These are phyloP conservation scores for Xylocopa sonorina DNA, from an alignment of 1,140 invertebrate genomes.

Conservation along the genomic window DNA sequence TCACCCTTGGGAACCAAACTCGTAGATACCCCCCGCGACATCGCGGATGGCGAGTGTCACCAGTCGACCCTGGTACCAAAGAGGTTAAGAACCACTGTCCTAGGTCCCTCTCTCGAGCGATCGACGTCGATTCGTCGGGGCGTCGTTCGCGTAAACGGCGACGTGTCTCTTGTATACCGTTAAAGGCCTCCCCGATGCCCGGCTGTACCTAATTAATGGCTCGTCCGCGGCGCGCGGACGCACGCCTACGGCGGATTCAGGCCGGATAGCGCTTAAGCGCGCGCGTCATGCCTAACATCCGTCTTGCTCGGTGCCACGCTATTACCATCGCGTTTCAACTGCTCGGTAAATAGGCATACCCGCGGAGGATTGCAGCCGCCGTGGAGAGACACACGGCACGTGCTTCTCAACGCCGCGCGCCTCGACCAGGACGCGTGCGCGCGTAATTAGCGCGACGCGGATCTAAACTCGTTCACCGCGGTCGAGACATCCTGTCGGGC, in stretches of 20 bases:
- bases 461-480: conserved; percentile 43
- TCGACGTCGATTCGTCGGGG: conserved; percentile 66
- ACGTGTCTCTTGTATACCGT: conserved; percentile 70
- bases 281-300: conserved; percentile 61
- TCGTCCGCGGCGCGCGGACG: conserved; percentile 49
- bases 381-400: conserved; percentile 60
- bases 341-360: conserved; percentile 52
- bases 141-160: conserved; percentile 64
- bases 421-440: conserved; percentile 23
- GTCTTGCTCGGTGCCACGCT: conserved; percentile 64
- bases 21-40: too few species aligned
- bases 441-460: conserved; percentile 53
- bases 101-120: too few species aligned
- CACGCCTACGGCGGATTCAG: conserved; percentile 39
- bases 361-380: conserved; percentile 12
- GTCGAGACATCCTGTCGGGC: conserved; percentile 46
- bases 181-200: conserved; percentile 62
- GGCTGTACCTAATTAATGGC: conserved; percentile 71
- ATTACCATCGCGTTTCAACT: conserved; percentile 61
- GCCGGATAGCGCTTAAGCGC: conserved; percentile 42
- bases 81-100: too few species aligned
- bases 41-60: too few species aligned
- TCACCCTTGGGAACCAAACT: too few species aligned
- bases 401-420: conserved; percentile 19
- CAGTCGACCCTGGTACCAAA: too few species aligned